phyloP scores from a whole-genome alignment of 2,797 vertebrate species.

The Rhynchotus rufescens region DNA sequence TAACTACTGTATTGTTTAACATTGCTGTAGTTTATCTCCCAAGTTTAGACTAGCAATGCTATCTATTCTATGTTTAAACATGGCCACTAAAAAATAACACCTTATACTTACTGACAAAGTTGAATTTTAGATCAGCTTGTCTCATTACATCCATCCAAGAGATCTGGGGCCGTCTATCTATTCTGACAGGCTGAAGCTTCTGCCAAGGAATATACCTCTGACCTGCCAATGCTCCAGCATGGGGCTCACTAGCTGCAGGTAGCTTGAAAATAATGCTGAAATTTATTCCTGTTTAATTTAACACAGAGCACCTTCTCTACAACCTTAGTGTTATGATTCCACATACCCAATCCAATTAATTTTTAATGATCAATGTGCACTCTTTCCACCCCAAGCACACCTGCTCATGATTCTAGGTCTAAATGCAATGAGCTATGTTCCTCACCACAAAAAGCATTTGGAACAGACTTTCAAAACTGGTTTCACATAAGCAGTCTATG shows the following conservation, averaged over 20 bases:
- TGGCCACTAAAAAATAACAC: slow-evolving; percentile 27
- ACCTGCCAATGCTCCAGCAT: slow-evolving; percentile 40
- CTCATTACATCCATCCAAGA: slow-evolving; percentile 53
- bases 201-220: slow-evolving; percentile 44
- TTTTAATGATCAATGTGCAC: not conserved
- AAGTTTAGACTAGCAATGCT: not conserved
- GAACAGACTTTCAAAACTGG: not conserved
- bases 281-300: not conserved
- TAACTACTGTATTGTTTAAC: not conserved
- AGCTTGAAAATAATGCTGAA: not conserved
- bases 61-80: not conserved
- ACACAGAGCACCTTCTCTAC: not conserved
- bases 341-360: slow-evolving; percentile 27
- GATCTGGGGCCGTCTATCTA: not conserved
- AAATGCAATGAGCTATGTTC: not conserved
- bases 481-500: accelerated
- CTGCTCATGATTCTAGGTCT: not conserved
- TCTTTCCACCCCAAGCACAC: not conserved
- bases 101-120: slow-evolving; percentile 48
- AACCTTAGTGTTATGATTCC: not conserved
- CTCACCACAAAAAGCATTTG: not conserved
- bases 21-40: not conserved
- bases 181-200: slow-evolving; percentile 62
- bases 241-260: not conserved
- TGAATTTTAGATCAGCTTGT: slow-evolving; percentile 66